Evolutionary conservation across 1,140 invertebrate genomes (phyloP), one percentile per base, ranked within the genome.

Genomic region (Homarus americanus): DNA sequence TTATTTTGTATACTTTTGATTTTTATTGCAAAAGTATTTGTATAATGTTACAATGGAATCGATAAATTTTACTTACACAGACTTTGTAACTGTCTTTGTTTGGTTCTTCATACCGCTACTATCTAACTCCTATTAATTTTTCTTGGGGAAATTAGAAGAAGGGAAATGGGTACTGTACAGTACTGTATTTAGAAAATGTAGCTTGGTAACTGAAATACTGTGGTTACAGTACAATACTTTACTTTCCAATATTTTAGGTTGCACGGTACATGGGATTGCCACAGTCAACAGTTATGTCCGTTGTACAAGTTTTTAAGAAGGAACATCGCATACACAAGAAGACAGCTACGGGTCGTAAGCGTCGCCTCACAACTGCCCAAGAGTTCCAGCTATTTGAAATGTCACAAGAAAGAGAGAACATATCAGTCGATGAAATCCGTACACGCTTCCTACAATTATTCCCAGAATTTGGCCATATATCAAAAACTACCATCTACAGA

Each of bases 381-480:
- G 92, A 92, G 44, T 92, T 91, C 75, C 92, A 92, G 84, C 63
- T 92, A 28, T 92, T 92, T 72, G 92, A 92, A 79, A 92, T 92
- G 92, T 92, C 92, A 38, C 83, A 87, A 84, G 92, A 92, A 58
- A 87, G 92, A 58, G 92, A 92, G 34, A 92, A 92, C 49, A 91
- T 91, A 63, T 92, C 92, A 20, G 92, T 92, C 3, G 92, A 92
- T 76, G 92, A 92, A 58, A 92, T 92, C n/a, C 53, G 92, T 32
- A 87, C 58, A 41, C 63, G 92, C 24, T 92, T 92, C 32, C 72
- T 92, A 32, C 92, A 92, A 58, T 78, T 44, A 66, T 91, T 91
- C 58, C 92, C 92, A 32, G 84, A 92, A 32, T 92, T 92, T 80
- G 89, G 82, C 32, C 92, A 92, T 49, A 92, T 92, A 53, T 92